Base-by-base conservation (phyloP, 2,113 vertebrate genomes). In the Heterotis niloticus region DNA sequence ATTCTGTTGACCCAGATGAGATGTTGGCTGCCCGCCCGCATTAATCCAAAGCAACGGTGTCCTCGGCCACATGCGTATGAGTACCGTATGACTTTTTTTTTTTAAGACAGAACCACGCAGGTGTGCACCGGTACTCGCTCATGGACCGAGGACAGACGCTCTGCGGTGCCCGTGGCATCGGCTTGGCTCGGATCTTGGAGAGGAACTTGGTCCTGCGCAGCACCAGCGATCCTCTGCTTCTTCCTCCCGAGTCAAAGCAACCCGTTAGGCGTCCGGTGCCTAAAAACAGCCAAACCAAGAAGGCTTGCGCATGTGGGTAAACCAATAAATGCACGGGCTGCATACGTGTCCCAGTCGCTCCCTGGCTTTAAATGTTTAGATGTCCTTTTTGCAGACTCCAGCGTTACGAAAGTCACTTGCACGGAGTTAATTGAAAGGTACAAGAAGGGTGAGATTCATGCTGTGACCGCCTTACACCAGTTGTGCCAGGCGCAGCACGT, bases 381-480 rank as follows among this genome's bases (percentile, higher is more conserved):
- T 7, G 34, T 79, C 54, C 18, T 60, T 54, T 71, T 44, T 23
- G 29, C 10, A 67, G 34, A 4, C 72, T 78, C 71, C 0, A 57
- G 85, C 51, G 86, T 86, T 68, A 76, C 87, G 0, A 83, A 92
- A 75, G 54, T 81, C 18, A 70, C 90, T 23, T 78, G 91, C 0
- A 78, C 86, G 44, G 83, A 81, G 13, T 86, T 95, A 65, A 91
- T 95, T 51, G 85, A 88, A 28, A 92, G 84, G 75, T 99, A 96
- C 59, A 88, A 59, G 79, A 73, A 81, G 56, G 94, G 94, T 10
- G 78, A 87, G 13, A 86, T 89, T 1, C 90, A 98, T 10, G 86
- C 96, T 0, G 89, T 97, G 0, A 92, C 95, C 44, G 89, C 96
- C n/a, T 88, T 99, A 44, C 86, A 96, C 85, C 88, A 95, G 78